phyloP scores from a whole-genome alignment of 1,140 invertebrate genomes.

The Periplaneta americana region DNA sequence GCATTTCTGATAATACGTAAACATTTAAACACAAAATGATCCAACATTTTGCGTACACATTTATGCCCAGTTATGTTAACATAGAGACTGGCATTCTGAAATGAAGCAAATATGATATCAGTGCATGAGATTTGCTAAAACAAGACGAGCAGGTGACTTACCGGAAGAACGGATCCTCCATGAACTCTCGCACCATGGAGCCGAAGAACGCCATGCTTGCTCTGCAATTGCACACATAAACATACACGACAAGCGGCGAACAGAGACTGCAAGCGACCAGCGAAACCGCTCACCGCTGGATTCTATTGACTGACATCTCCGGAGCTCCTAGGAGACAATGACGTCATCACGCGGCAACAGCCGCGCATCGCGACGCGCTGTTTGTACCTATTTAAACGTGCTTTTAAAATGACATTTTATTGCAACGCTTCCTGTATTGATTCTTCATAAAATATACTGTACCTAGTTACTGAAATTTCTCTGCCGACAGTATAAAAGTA shows the following conservation, averaged over 20 bases:
- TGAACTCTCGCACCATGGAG: constrained; percentile 25
- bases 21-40: too few relatives aligned
- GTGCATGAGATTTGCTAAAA: too few relatives aligned
- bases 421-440: not conserved
- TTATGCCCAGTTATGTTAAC: too few relatives aligned
- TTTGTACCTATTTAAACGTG: not conserved
- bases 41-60: too few relatives aligned
- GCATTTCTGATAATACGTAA: too few relatives aligned
- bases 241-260: too few relatives aligned
- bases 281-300: not conserved
- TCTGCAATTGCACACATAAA: not conserved
- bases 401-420: too few relatives aligned
- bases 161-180: constrained; percentile 28
- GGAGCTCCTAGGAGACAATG: not conserved
- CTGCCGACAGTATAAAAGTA: too few relatives aligned
- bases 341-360: not conserved
- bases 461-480: not conserved
- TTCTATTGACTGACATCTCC: not conserved
- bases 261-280: too few relatives aligned
- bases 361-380: not conserved
- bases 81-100: too few relatives aligned
- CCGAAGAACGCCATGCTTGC: constrained; percentile 23
- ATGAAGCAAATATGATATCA: too few relatives aligned
- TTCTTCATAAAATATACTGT: not conserved
- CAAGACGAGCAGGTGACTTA: constrained; percentile 18